phyloP scores from a whole-genome alignment of 64 coral and sea anemone genomes.

The Montipora capricornis region DNA sequence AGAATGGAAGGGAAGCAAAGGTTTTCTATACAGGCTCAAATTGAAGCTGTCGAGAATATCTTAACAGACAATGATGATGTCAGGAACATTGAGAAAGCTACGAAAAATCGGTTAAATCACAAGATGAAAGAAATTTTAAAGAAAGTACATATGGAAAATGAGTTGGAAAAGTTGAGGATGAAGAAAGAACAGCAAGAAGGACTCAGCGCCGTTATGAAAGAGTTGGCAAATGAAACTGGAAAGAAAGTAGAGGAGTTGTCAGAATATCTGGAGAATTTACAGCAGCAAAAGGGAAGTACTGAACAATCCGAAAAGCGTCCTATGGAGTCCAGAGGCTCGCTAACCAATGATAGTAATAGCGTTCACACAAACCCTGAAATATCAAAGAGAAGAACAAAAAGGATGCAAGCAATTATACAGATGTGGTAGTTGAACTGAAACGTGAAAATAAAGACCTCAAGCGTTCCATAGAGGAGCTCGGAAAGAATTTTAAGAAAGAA shows the following conservation, averaged over 20 bases:
- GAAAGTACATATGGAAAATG: conserved; percentile 35
- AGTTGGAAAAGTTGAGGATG: conserved; percentile 63
- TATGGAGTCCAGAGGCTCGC: neutral
- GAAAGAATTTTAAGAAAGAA: conserved; percentile 51
- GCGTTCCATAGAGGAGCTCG: conserved; percentile 59
- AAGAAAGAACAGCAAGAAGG: conserved; percentile 49
- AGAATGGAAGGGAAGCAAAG: neutral
- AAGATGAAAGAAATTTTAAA: conserved; percentile 54
- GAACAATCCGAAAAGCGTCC: neutral
- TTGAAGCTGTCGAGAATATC: conserved; percentile 65
- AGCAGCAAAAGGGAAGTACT: neutral
- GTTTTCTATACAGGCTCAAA: conserved; percentile 11
- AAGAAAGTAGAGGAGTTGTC: conserved; percentile 26
- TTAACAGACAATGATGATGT: neutral
- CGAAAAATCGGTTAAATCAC: neutral
- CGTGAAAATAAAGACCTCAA: conserved; percentile 61
- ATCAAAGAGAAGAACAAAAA: neutral
- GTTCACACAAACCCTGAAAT: neutral
- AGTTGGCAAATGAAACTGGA: conserved; percentile 58
- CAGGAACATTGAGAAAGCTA: neutral
- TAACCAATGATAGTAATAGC: neutral
- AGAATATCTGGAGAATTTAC: neutral
- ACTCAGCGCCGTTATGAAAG: conserved; percentile 53
- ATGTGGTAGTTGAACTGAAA: conserved; percentile 29
- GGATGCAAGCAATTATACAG: neutral